Evolutionary conservation across 2,888 invertebrate species (phyloP), one percentile per base, ranked within the genome.

Genomic region (Oithona nana): DNA sequence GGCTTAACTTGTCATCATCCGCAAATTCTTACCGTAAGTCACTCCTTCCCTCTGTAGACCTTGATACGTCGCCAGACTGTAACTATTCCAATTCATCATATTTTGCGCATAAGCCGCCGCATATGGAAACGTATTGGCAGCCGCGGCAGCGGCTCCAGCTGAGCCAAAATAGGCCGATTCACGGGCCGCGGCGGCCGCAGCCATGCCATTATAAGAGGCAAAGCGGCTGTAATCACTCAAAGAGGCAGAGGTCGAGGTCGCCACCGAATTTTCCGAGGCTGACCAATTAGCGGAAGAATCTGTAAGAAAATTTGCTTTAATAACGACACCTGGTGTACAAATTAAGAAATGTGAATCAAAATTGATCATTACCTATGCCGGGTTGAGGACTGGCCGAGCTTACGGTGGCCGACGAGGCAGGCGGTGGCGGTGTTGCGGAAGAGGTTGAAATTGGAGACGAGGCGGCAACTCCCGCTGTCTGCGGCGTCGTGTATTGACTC

Each of bases 21-120:
- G n/a, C n/a, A n/a, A n/a, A n/a, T n/a, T 16, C 39, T 39, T 59
- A 59, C 59, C 59, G 26, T 59, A 59, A 3, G 59, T 59, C n/a
- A 59, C 59, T 20, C 59, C 59, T 13, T 20, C 59, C 22, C 59
- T 13, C 59, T 59, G 59, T 26, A 59, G 49, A 20, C 59, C 49
- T 48, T 59, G 59, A 28, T 26, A 59, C 16, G 48, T 48, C 3
- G 39, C 48, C 48, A 59, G 20, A 16, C 29, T 54, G 39, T 59
- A 59, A 22, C 31, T 59, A 48, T 59, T 59, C 59, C 59, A 59
- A 24, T n/a, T 31, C 57, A 57, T 57, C 26, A 48, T 26, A 48
- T 59, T 59, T 26, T 59, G 59, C 11, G 59, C 39, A 20, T 20
- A 20, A 28, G 39, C 39, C n/a, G 39, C 39, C n/a, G 57, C 57